Evolutionary conservation across 2,113 vertebrate genomes (phyloP).

Genomic region (Hydrolagus affinis): DNA sequence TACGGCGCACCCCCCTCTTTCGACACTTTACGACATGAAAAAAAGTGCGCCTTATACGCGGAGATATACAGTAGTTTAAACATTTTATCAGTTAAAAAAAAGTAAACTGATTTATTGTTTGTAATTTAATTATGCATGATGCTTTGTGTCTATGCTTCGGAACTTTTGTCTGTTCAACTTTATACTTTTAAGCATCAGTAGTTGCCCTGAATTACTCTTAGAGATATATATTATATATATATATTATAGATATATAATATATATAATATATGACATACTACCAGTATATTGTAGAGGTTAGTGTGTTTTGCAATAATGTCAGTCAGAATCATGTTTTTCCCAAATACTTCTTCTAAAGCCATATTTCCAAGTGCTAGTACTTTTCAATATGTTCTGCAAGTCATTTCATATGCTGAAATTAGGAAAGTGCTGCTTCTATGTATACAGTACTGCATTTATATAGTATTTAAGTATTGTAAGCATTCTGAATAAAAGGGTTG

Average conservation of each 20-base stretch:
- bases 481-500: conserved; percentile 26
- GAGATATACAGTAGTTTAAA: too few species aligned
- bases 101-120: conserved; percentile 13
- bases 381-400: conserved; percentile 24
- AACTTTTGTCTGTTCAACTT: neutral
- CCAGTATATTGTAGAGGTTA: too few species aligned
- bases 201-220: neutral
- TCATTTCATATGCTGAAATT: conserved; percentile 29
- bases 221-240: neutral
- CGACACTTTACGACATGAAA: too few species aligned
- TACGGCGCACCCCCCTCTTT: too few species aligned
- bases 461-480: conserved; percentile 31
- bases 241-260: neutral
- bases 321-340: neutral
- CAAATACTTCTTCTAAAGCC: conserved; percentile 23
- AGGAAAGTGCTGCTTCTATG: conserved; percentile 26
- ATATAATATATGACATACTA: too few species aligned
- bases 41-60: too few species aligned
- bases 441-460: conserved; percentile 30
- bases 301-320: neutral
- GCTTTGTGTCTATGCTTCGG: conserved; percentile 10
- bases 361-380: conserved; percentile 11
- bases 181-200: conserved; percentile 1
- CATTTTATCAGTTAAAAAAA: neutral
- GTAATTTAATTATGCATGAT: conserved; percentile 25